Conservation (phyloP, 1,140 invertebrate species). For the Solenopsis fugax region DNA sequence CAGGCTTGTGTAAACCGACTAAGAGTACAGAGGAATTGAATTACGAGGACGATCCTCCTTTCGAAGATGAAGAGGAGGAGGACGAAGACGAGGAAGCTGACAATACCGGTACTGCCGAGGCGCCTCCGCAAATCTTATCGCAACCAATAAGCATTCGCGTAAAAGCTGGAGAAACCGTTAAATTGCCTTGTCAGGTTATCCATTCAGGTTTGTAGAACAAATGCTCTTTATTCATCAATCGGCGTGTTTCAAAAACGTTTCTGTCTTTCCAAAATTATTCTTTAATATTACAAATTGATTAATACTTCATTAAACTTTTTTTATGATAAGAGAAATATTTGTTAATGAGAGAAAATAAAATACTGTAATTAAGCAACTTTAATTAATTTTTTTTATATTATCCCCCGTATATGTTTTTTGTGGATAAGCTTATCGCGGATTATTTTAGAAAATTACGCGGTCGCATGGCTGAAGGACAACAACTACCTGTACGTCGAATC, state of each 20-base stretch:
- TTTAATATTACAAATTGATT: neutral
- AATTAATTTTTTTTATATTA: neutral
- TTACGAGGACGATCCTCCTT: constrained; percentile 67
- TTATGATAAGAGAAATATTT: neutral
- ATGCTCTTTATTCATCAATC: neutral
- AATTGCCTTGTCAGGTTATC: constrained; percentile 72
- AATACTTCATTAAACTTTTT: neutral
- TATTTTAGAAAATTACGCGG: constrained; percentile 68
- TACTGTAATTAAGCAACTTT: neutral
- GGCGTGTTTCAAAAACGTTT: neutral
- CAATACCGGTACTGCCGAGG: constrained; percentile 19
- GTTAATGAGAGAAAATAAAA: neutral
- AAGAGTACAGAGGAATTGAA: constrained; percentile 61
- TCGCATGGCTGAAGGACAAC: constrained; percentile 73
- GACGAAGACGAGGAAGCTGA: constrained; percentile 58
- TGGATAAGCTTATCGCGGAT: neutral
- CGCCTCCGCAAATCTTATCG: constrained; percentile 70
- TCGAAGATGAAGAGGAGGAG: constrained; percentile 69
- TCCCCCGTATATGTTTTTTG: neutral
- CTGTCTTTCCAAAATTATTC: neutral
- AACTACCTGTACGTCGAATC: constrained; percentile 64
- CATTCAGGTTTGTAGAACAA: constrained; percentile 73
- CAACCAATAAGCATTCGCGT: constrained; percentile 52
- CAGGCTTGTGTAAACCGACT: constrained; percentile 75
- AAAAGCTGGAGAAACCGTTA: constrained; percentile 68